Evolutionary conservation across 2,797 vertebrate species (phyloP), one percentile per base, ranked within the genome.

Genomic region (Esox masquinongy): DNA sequence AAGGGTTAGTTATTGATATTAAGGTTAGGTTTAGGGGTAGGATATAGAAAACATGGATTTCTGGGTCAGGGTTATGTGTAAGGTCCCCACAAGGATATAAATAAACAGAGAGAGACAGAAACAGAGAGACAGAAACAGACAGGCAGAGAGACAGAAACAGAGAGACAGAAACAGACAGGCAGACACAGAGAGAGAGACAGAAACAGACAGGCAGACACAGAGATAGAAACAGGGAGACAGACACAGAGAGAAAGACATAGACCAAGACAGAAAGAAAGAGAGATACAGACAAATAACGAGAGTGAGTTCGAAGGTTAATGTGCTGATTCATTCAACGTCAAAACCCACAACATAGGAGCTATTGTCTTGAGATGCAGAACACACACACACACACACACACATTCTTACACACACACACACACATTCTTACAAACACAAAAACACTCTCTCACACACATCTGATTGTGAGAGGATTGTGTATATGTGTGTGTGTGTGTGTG

Each of bases 221-320:
- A 53, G 39, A 72, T 12, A 74, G 1, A 78, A 79, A 85, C 72
- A 77, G 83, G 77, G 78, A 84, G 74, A 49, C 43, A 84, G n/a
- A 56, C 16, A 56, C 17, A 61, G n/a, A 43, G 31, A 8, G 9
- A 61, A 8, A 31, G 29, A 3, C 29, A 31, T 5, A n/a, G 19
- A n/a, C 3, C 17, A 1, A 56, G 29, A 31, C 29, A 31, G 1
- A 1, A 50, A 74, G 1, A 78, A 79, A 85, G 73, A 77, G 83
- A 78, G 78, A 84, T 74, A 49, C 43, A 84, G n/a, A 56, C 16
- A 56, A 17, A 53, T 12, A 53, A 16, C 15, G 50, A 53, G 50
- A 53, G 50, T 15, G 29, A 31, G 29, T 1, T 31, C 1, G 29
- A 31, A 31, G 29, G 29, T 31, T 50, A 50, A 16, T 11, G 49